A percentile compares a stretch with the other conserved stretches of the same genome.
Conservation (phyloP, 1,140 invertebrate species). For the Macrosteles quadrilineatus region DNA sequence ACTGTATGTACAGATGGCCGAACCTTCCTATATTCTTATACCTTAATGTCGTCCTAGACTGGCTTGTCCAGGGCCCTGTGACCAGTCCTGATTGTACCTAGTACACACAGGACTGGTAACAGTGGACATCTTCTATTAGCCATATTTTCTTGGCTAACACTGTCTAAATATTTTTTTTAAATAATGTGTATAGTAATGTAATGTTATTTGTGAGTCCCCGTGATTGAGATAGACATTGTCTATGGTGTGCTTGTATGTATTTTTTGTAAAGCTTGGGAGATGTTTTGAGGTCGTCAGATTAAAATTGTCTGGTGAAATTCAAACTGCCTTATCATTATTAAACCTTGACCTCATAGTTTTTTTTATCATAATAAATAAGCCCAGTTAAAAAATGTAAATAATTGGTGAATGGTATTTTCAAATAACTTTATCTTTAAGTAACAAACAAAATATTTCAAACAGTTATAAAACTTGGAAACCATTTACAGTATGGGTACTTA, state of each 20-base stretch:
- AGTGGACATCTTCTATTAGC: slow-evolving; percentile 5
- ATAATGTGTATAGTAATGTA: slow-evolving; percentile 33
- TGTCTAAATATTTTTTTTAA: slow-evolving; percentile 36
- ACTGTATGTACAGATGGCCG: slow-evolving; percentile 35
- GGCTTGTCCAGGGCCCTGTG: slow-evolving; percentile 3
- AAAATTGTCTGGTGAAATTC: slow-evolving; percentile 67
- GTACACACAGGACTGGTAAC: background rate
- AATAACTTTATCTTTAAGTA: too few relatives aligned
- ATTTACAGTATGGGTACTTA: too few relatives aligned
- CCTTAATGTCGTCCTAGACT: slow-evolving; percentile 20
- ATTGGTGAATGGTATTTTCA: too few relatives aligned
- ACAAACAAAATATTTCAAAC: too few relatives aligned
- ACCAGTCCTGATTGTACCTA: background rate
- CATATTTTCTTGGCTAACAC: slow-evolving; percentile 34
- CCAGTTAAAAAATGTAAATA: too few relatives aligned
- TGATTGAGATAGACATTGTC: slow-evolving; percentile 33
- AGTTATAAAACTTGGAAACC: too few relatives aligned
- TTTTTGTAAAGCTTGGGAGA: slow-evolving; percentile 61
- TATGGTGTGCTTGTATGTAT: slow-evolving; percentile 43
- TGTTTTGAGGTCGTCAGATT: slow-evolving; percentile 66
- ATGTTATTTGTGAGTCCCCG: slow-evolving; percentile 33
- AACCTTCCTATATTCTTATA: slow-evolving; percentile 39
- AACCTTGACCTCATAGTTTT: slow-evolving; percentile 13
- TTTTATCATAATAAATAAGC: too few relatives aligned
- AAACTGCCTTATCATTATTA: slow-evolving; percentile 22